Base-by-base conservation (phyloP, 2,113 vertebrate genomes). In the Labrus mixtus region DNA sequence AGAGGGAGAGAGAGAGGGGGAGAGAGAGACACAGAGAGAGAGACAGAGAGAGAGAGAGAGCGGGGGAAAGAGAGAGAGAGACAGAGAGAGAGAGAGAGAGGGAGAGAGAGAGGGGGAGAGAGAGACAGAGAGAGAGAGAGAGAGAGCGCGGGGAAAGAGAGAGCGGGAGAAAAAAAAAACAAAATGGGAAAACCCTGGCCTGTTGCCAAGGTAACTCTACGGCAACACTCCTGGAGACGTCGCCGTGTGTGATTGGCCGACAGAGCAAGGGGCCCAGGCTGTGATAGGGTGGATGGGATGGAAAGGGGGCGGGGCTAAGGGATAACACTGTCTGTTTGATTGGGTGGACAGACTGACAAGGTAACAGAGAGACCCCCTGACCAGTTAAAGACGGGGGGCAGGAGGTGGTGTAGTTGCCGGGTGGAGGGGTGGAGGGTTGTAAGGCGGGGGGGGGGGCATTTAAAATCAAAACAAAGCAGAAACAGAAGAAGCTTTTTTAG, bases 161-260 rank as follows among this genome's bases (percentile, higher is more conserved):
- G 53, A 81, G 70, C 78, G 56, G 25, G 6, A 58, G 68, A 41
- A 55, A 50, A 55, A 39, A 56, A 54, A 64, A 56, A 67, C 86
- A 68, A 90, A 84, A 76, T 8, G 23, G 68, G 73, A 83, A 85
- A 89, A 83, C 78, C 89, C 90, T 93, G 92, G 91, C 92, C 87
- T 94, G 94, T 95, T 94, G 93, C 93, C 93, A 94, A 87, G 94
- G 94, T 93, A 93, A 95, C 93, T 92, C 70, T 80, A 66, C 90
- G 81, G 79, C 82, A 84, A 85, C 69, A 7, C 63, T 89, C 79
- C 61, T 62, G 55, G 87, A 89, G 86, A 82, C 64, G 23, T 82
- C 70, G 45, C 60, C 6, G 3, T 51, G 72, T 51, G 72, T 9
- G 68, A 94, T 94, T 94, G 93, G 93, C 76, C 22, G 80, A 83